Percentiles rank a stretch among this genome's conserved stretches.
Evolutionary conservation across 2,797 vertebrate genomes (phyloP).

Genomic region (Etheostoma perlongum): DNA sequence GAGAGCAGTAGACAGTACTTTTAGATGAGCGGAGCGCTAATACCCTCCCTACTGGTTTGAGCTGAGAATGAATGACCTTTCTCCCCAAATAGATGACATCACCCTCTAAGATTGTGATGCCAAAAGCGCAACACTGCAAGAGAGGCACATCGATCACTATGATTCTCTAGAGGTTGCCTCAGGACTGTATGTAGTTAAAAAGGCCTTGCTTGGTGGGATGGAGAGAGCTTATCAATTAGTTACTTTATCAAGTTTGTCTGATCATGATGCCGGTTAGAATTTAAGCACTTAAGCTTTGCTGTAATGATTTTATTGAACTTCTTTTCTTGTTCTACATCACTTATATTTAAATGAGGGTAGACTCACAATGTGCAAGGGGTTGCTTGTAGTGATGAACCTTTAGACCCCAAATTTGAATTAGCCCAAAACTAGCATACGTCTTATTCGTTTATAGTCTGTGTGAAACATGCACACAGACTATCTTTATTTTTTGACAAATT

Average conservation of each 20-base stretch:
- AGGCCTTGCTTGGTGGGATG: constrained; percentile 28
- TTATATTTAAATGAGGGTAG: constrained; percentile 6
- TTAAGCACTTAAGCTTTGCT: constrained; percentile 13
- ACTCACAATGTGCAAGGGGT: background rate
- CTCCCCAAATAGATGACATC: constrained; percentile 77
- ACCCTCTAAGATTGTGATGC: constrained; percentile 60
- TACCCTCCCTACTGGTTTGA: constrained; percentile 50
- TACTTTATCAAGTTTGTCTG: constrained; percentile 43
- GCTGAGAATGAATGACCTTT: constrained; percentile 74
- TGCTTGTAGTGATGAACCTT: background rate
- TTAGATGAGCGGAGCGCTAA: constrained; percentile 40
- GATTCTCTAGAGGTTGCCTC: constrained; percentile 55
- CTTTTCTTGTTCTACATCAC: background rate
- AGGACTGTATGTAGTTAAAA: constrained; percentile 55
- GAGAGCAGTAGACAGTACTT: constrained; percentile 25
- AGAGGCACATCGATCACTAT: constrained; percentile 57
- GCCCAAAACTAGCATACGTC: background rate
- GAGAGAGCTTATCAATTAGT: constrained; percentile 37
- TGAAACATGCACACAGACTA: background rate
- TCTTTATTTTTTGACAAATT: background rate
- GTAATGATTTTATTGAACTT: constrained; percentile 31
- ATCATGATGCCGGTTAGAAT: constrained; percentile 37
- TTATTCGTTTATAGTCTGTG: background rate
- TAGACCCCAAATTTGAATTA: background rate
- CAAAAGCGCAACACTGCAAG: constrained; percentile 59